Base-by-base conservation (phyloP, 2,797 vertebrate species). In the Aeoliscus strigatus region DNA sequence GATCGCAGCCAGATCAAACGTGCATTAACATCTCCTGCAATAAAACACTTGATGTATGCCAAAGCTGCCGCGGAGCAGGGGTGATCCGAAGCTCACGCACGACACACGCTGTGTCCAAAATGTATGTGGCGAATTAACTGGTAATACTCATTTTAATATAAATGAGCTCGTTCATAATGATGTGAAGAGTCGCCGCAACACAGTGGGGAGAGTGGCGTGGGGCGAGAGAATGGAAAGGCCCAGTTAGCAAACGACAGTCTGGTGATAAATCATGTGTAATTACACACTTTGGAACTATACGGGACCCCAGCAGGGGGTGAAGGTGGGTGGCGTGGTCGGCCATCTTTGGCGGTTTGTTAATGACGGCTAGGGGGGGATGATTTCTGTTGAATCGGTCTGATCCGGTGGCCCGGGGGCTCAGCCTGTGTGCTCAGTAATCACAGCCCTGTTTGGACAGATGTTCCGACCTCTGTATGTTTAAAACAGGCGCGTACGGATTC, bases 91-190 rank as follows among this genome's bases (percentile, higher is more conserved):
- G 66, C 66, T 70, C 55, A 49, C 42, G 66, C 35, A 30, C 49
- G 65, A 61, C 63, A 35, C 87, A 77, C 8, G 83, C 86, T 86
- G 86, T 43, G 83, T 79, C 74, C 62, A 54, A 83, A 87, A 88
- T 88, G 80, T 85, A 86, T 81, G 77, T 78, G 51, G 79, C 39
- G 77, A 88, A 87, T 88, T 85, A 86, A 74, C 56, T 14, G 56
- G 60, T 79, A 75, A 82, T 78, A 78, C 85, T 88, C 84, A 88
- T 89, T 88, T 89, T 86, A 88, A 88, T 87, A 87, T 86, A 88
- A 88, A 88, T 86, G 83, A 88, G 84, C 68, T 86, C 60, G 51
- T 65, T 79, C 61, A 75, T 87, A 85, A 83, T 75, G 79, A 87
- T 72, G 71, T 66, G 79, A 80, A 82, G 64, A 66, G 76, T 84